Base-by-base conservation (phyloP, 35 echinoderm and acorn worm species). In the Heliocidaris erythrogramma region DNA sequence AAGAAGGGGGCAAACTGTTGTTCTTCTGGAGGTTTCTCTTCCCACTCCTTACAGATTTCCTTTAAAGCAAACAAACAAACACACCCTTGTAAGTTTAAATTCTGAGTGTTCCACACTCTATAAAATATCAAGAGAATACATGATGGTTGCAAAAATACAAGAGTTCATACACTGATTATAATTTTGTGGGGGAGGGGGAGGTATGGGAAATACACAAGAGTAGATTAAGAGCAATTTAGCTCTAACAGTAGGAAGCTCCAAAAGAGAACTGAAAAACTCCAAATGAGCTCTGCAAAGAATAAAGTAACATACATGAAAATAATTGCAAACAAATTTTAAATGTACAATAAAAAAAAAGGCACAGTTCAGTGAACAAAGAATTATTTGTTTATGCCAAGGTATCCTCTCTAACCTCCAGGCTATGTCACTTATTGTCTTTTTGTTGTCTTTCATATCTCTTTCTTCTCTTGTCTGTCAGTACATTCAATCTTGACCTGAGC, bases 391-490 rank as follows among this genome's bases (percentile, higher is more conserved):
- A 56, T 2, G 7, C 1, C 7, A 5, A 5, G 49, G 49, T 5
- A 52, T 52, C 6, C 6, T 13, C 52, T 14, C 2, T 11, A 12
- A 10, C 14, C 52, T 10, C 10, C 52, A 56, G 35, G 52, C 52
- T 9, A 56, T 14, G 9, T 56, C 10, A 56, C 14, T 56, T 56
- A 10, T 56, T 56, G 52, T 56, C 52, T 56, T 13, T 86, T 86
- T 30, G 17, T 86, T 71, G 94, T 97, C 98, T 96, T 99, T 95
- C 59, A 99, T 48, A 88, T 90, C 85, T 99, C 96, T 49, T 99
- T 99, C 96, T 99, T 99, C 59, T 95, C 94, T n/a, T n/a, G n/a
- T n/a, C n/a, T n/a, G n/a, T n/a, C n/a, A 99, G 93, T 13, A 99
- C 94, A n/a, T 94, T 99, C 98, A 60, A 92, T 93, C 94, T 99